Percentiles rank a stretch among this genome's conserved stretches.
phyloP scores from a whole-genome alignment of 2,113 vertebrate species.

The Sebastes schlegelii region DNA sequence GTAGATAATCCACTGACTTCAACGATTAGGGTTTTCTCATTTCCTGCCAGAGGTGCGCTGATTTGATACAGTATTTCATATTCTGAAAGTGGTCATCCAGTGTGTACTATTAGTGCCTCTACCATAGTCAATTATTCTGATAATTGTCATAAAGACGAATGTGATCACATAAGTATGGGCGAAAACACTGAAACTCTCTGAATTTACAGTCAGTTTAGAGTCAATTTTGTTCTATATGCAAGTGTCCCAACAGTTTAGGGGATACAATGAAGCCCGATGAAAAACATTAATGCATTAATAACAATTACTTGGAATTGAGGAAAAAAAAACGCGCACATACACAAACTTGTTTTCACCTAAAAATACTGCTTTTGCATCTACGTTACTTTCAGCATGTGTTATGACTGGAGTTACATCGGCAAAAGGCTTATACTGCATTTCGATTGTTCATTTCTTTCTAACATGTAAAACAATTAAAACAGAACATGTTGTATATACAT shows the following conservation, averaged over 20 bases:
- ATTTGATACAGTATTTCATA: neutral
- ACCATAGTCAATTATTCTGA: neutral
- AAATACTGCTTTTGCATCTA: slow-evolving; percentile 62
- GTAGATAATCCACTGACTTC: neutral
- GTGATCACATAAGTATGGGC: neutral
- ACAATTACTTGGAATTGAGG: slow-evolving; percentile 1
- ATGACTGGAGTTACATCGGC: slow-evolving; percentile 45
- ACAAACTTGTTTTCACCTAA: slow-evolving; percentile 51
- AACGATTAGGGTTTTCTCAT: neutral
- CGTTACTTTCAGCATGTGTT: slow-evolving; percentile 53
- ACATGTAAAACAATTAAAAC: slow-evolving; percentile 59
- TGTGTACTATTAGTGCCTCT: slow-evolving; percentile 21
- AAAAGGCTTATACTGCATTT: slow-evolving; percentile 81
- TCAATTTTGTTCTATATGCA: neutral
- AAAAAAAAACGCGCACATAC: neutral
- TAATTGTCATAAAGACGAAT: neutral
- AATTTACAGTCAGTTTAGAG: neutral
- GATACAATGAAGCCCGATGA: slow-evolving; percentile 16
- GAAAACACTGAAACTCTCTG: slow-evolving; percentile 11
- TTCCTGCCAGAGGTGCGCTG: slow-evolving; percentile 1
- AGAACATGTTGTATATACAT: slow-evolving; percentile 71
- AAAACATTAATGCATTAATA: neutral
- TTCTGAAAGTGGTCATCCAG: slow-evolving; percentile 26
- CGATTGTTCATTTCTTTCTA: slow-evolving; percentile 64
- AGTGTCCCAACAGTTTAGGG: neutral